A percentile compares a stretch with the other conserved stretches of the same genome.
Evolutionary conservation across 2,888 invertebrate species (phyloP).

Genomic region (Tetragonisca angustula): DNA sequence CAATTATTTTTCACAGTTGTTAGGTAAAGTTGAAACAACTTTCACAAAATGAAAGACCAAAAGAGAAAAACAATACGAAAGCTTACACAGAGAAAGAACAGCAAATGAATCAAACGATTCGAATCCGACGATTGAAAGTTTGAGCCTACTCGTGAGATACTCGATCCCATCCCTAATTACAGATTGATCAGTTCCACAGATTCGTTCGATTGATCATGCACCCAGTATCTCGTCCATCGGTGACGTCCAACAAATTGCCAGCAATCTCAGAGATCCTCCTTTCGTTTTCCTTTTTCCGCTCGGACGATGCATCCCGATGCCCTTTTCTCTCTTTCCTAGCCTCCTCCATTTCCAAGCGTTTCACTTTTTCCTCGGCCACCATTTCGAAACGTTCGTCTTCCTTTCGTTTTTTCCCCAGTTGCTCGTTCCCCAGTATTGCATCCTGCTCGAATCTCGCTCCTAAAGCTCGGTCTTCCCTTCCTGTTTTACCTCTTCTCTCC

Average conservation of each 20-base stretch:
- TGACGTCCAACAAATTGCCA: slow-evolving; percentile 48
- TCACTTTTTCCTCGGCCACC: slow-evolving; percentile 9
- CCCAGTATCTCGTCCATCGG: not conserved
- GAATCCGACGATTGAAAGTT: too few species aligned
- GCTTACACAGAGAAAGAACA: too few species aligned
- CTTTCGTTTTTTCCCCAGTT: not conserved
- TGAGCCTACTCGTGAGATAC: too few species aligned
- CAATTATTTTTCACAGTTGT: too few species aligned
- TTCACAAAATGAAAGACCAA: too few species aligned
- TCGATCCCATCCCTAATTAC: slow-evolving; percentile 28
- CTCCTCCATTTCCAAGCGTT: slow-evolving; percentile 18
- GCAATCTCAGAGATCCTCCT: slow-evolving; percentile 20
- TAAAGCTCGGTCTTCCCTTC: not conserved
- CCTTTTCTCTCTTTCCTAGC: not conserved
- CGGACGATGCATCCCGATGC: not conserved
- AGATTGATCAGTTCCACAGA: slow-evolving; percentile 49
- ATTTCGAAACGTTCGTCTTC: not conserved
- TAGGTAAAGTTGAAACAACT: too few species aligned
- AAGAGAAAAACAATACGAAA: too few species aligned
- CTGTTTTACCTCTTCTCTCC: not conserved
- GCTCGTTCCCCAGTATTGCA: slow-evolving; percentile 12
- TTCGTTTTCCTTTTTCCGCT: not conserved
- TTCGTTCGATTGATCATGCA: slow-evolving; percentile 51
- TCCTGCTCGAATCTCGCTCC: not conserved
- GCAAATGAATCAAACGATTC: too few species aligned